phyloP scores from a whole-genome alignment of 2,888 invertebrate genomes.

The Hipparchia semele region DNA sequence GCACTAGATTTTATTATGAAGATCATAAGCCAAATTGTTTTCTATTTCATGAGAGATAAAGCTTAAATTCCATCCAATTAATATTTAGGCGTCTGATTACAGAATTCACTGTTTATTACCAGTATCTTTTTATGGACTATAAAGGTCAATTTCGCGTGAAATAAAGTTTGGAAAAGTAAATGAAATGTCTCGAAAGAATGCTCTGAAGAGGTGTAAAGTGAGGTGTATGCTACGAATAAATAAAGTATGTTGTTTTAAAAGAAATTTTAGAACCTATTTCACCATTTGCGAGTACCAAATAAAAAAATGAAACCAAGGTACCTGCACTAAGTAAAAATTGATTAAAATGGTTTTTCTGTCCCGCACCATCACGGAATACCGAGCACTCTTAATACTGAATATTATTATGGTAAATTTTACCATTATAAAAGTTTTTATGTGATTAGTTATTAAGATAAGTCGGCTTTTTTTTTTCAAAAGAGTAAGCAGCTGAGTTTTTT shows the following conservation, averaged over 20 bases:
- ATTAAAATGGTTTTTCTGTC: no score
- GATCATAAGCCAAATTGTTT: conserved; percentile 16
- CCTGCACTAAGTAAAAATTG: no score
- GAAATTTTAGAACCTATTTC: no score
- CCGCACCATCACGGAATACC: no score
- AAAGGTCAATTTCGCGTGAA: conserved; percentile 27
- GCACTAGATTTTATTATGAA: conserved; percentile 1
- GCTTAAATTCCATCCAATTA: conserved; percentile 15
- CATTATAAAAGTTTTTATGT: no score
- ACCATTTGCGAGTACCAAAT: no score
- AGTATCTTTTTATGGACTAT: conserved; percentile 19
- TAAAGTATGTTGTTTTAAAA: background rate
- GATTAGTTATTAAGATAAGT: no score
- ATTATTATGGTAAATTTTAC: no score
- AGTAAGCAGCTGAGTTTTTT: no score
- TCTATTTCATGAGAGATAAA: conserved; percentile 18
- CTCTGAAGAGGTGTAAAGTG: conserved; percentile 17
- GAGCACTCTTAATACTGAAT: no score
- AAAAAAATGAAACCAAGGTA: no score
- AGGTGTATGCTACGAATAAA: conserved; percentile 10
- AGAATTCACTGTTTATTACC: conserved; percentile 23
- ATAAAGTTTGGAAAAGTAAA: conserved; percentile 25
- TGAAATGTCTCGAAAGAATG: conserved; percentile 25
- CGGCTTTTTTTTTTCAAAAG: no score
- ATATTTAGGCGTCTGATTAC: conserved; percentile 10